Conservation (phyloP, 2,888 invertebrate genomes). For the Noctua comes region DNA sequence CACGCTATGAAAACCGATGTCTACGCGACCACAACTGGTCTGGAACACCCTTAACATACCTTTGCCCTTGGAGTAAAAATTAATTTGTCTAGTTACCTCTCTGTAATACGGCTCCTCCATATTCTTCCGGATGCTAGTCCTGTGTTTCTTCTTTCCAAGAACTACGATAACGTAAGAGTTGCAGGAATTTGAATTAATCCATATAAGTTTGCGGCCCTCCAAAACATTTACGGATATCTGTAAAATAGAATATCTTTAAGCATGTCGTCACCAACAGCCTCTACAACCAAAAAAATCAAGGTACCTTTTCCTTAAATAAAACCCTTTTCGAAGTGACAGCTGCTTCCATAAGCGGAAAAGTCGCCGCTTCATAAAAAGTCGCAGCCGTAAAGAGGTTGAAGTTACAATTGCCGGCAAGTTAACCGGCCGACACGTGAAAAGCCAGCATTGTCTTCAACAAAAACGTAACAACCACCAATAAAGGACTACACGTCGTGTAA, state of each 20-base stretch:
- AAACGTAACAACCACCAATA: constrained; percentile 70
- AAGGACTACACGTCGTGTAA: constrained; percentile 50
- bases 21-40: neutral
- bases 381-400: constrained; percentile 52
- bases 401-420: constrained; percentile 62
- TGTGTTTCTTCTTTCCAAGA: constrained; percentile 91
- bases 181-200: constrained; percentile 90
- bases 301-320: constrained; percentile 25
- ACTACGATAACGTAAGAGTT: constrained; percentile 91
- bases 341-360: constrained; percentile 56
- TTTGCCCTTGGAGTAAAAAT: neutral
- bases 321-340: constrained; percentile 49
- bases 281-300: neutral
- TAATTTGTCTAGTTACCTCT: constrained; percentile 87
- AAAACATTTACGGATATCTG: constrained; percentile 92
- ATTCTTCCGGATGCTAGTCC: constrained; percentile 89
- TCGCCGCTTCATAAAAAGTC: constrained; percentile 53
- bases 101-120: constrained; percentile 92
- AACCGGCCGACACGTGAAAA: constrained; percentile 63
- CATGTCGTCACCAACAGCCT: neutral
- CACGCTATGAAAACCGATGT: too few relatives aligned
- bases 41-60: neutral
- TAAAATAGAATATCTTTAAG: constrained; percentile 71
- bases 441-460: constrained; percentile 64
- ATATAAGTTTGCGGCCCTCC: constrained; percentile 90